These are phyloP conservation scores for Acanthurus tractus DNA, from an alignment of 2,797 vertebrate species.

Conservation along the genomic window DNA sequence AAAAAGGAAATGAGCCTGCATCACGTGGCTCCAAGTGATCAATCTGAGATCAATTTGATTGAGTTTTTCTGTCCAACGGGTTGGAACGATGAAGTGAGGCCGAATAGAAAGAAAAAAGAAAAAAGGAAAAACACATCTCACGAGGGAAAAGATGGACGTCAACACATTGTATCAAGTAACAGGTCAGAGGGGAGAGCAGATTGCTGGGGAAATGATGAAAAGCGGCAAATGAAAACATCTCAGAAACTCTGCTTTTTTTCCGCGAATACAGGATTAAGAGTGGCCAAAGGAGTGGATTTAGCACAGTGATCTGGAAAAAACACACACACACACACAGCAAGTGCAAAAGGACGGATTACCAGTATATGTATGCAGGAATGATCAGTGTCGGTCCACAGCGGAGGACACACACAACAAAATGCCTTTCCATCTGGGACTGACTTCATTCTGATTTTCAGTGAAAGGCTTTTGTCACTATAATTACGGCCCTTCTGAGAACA, in stretches of 20 bases:
- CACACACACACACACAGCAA: slow-evolving; percentile 54
- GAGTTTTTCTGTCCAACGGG: slow-evolving; percentile 40
- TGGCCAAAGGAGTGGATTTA: slow-evolving; percentile 65
- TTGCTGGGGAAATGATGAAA: slow-evolving; percentile 61
- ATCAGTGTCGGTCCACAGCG: slow-evolving; percentile 39
- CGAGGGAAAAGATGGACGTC: slow-evolving; percentile 40
- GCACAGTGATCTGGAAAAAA: slow-evolving; percentile 55
- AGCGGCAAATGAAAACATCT: slow-evolving; percentile 60
- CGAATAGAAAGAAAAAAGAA: not conserved
- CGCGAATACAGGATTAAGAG: slow-evolving; percentile 72
- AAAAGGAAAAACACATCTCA: not conserved
- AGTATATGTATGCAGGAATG: slow-evolving; percentile 43
- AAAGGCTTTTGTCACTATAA: slow-evolving; percentile 62
- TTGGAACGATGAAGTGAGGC: slow-evolving; percentile 14
- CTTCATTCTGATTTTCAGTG: slow-evolving; percentile 52
- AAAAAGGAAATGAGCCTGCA: slow-evolving; percentile 55
- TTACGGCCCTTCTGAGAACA: slow-evolving; percentile 65
- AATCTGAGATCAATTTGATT: slow-evolving; percentile 67
- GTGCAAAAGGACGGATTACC: slow-evolving; percentile 70
- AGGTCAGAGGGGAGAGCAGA: slow-evolving; percentile 57
- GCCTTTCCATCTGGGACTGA: slow-evolving; percentile 63
- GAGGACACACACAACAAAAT: slow-evolving; percentile 45
- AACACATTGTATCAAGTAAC: slow-evolving; percentile 44
- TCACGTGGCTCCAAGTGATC: slow-evolving; percentile 48
- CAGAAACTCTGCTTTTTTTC: slow-evolving; percentile 52